Percentiles rank a stretch among this genome's conserved stretches.
phyloP scores from a whole-genome alignment of 2,113 vertebrate genomes.

The Tauraco erythrolophus region DNA sequence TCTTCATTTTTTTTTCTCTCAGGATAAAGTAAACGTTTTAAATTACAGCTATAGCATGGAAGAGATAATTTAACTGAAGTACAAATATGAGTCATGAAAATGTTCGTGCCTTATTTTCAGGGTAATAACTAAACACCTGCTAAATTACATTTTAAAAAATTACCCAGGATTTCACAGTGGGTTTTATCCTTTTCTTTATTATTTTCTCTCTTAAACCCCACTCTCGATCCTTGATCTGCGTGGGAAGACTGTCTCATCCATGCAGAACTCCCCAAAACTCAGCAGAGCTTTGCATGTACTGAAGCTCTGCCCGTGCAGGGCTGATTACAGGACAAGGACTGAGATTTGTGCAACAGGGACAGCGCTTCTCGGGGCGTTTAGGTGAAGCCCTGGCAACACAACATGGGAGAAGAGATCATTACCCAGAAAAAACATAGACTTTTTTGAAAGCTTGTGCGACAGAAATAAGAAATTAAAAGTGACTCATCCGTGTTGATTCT shows the following conservation, averaged over 20 bases:
- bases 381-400: background rate
- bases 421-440: background rate
- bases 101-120: constrained; percentile 32
- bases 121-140: constrained; percentile 54
- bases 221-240: background rate
- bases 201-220: background rate
- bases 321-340: background rate
- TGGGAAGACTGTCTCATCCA: constrained; percentile 7
- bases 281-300: background rate
- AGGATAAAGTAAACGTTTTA: constrained; percentile 36
- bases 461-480: background rate
- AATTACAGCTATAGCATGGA: constrained; percentile 21
- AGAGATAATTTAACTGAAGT: constrained; percentile 31
- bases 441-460: background rate
- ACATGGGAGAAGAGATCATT: background rate
- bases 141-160: constrained; percentile 43
- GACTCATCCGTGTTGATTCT: background rate
- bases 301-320: background rate
- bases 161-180: background rate
- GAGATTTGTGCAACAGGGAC: background rate
- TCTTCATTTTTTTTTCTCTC: background rate
- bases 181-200: constrained; percentile 30
- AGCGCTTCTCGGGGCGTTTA: background rate
- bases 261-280: background rate
- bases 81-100: constrained; percentile 49